Base-by-base conservation (phyloP, 2,888 invertebrate genomes). In the Drosophila meridionalis region DNA sequence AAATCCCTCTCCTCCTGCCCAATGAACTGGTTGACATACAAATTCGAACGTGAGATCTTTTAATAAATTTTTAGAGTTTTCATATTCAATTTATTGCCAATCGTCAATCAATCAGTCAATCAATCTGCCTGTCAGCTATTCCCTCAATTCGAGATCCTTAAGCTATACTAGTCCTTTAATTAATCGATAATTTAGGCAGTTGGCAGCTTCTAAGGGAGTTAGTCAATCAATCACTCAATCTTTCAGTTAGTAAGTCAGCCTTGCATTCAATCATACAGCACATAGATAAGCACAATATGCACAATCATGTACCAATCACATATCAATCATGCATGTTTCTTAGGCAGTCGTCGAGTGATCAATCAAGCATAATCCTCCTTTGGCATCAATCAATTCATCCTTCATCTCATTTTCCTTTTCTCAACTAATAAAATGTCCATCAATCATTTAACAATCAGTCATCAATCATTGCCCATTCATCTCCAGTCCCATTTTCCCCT, bases 361-460 rank as follows among this genome's bases (percentile, higher is more conserved):
- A 32, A 52, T 34, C 50, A 32, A 9, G n/a, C 2, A 50, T n/a
- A 53, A 26, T 32, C 52, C 52, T 57, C 20, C 20, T 20, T 20
- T 20, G 20, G 20, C 52, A 6, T 57, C 43, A 14, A 26, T 30
- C 62, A 30, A 11, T 12, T 5, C 63, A 64, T 67, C 20, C 20
- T 20, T 20, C 20, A 20, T 20, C 20, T 20, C 20, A 20, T 20
- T 20, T 1, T 20, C 20, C 20, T 20, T 20, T 20, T 20, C 20
- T 20, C 20, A 20, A 20, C 20, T 20, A 20, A 20, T 20, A 20
- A 20, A 20, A 20, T 20, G 1, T 4, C 0, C 7, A 20, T 1
- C 7, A 6, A 42, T 45, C 20, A 20, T 20, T 20, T 20, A 20
- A 20, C 43, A 45, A 45, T 45, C 43, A 45, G 26, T 3, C 11